Evolutionary conservation across 2,888 invertebrate genomes (phyloP), one percentile per base, ranked within the genome.

Genomic region (Oxytorus armatus): DNA sequence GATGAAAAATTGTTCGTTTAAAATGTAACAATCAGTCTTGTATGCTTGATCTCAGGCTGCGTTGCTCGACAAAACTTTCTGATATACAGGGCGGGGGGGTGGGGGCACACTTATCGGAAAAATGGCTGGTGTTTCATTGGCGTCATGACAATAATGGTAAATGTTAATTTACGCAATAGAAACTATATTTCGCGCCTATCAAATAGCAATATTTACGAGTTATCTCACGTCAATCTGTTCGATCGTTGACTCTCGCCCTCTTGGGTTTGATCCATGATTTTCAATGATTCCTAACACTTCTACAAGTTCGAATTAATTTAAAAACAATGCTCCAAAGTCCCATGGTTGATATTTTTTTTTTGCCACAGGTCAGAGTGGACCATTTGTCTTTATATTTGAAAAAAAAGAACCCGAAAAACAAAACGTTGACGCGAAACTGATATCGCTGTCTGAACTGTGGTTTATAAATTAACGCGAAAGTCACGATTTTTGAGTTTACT

Each of bases 61-160:
- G 53, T 49, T 68, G 55, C 72, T 29, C 55, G 72, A 14, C 14
- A 79, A 29, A 23, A 21, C 36, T 53, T 18, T 8, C 36, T 25
- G 51, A 73, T 57, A 42, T 29, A 73, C 44, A 51, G 66, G 69
- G 69, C 36, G 29, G 29, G 29, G 29, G 29, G 29, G 29, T 2
- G 29, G 42, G 68, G 66, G 55, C 63, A 77, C 73, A 77, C 33
- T 73, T 65, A 74, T 80, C 47, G 73, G 25, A 80, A 68, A 63
- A 73, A 80, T 77, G 69, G 77, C 69, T 80, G 80, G 73, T 66
- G 77, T 69, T 74, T 77, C 14, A 49, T 25, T 18, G 8, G 47
- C 18, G 23, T 18, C 1, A 44, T 44, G 18, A 65, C 7, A 42
- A 42, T 55, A 25, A 1, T 51, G 51, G 44, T 51, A 8, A 25